Evolutionary conservation across 2,113 vertebrate species (phyloP).

Genomic region (Etheostoma cragini): DNA sequence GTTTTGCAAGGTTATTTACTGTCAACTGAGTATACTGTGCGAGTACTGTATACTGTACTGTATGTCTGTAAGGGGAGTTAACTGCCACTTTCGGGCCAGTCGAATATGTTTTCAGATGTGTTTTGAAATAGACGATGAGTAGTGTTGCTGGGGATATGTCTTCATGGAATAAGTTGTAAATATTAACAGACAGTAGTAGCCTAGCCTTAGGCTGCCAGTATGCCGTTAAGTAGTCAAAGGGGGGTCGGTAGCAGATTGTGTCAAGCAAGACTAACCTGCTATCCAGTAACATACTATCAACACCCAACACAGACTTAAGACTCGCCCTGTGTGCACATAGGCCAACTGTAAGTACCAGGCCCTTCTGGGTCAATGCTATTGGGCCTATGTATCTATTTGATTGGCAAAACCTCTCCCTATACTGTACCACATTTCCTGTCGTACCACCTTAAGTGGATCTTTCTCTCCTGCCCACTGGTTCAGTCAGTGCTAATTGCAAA

Average conservation of each 20-base stretch:
- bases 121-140: neutral
- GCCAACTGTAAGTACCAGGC: slow-evolving; percentile 21
- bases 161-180: neutral
- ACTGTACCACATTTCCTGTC: slow-evolving; percentile 6
- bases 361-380: slow-evolving; percentile 13
- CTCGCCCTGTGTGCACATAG: slow-evolving; percentile 15
- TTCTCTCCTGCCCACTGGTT: neutral
- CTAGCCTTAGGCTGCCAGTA: neutral
- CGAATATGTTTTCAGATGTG: neutral
- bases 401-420: slow-evolving; percentile 2
- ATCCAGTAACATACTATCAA: slow-evolving; percentile 22
- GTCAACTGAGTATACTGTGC: neutral
- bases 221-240: slow-evolving; percentile 29
- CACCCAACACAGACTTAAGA: slow-evolving; percentile 24
- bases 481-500: neutral
- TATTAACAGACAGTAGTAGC: slow-evolving; percentile 16
- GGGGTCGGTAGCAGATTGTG: slow-evolving; percentile 24
- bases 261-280: slow-evolving; percentile 52
- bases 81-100: slow-evolving; percentile 2
- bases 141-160: neutral
- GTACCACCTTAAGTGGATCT: neutral
- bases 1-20: slow-evolving; percentile 36
- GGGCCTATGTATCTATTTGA: slow-evolving; percentile 1
- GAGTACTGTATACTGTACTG: neutral
- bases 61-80: slow-evolving; percentile 18